Conservation (phyloP, 2,888 invertebrate species). For the Caradrina clavipalpis region DNA sequence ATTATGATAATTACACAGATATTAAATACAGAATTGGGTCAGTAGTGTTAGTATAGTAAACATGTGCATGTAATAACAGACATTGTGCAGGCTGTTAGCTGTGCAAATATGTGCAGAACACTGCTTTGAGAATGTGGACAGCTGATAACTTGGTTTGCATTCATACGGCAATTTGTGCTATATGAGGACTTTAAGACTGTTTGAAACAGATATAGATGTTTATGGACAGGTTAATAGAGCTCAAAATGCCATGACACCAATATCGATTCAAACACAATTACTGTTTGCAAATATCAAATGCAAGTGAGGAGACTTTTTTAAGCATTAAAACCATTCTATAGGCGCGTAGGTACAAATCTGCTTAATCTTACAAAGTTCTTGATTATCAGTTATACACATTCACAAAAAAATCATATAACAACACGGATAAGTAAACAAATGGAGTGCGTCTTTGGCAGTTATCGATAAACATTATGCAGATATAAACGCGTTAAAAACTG, state of each 20-base stretch:
- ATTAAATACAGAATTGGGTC: conserved; percentile 50
- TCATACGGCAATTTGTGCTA: not conserved
- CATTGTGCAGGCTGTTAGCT: conserved; percentile 39
- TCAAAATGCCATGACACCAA: too few relatives aligned
- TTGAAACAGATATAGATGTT: not conserved
- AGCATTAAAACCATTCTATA: too few relatives aligned
- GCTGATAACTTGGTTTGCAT: not conserved
- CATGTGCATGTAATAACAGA: conserved; percentile 25
- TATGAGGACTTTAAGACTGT: not conserved
- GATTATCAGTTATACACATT: conserved; percentile 22
- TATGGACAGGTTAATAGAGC: not conserved
- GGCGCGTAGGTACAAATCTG: too few relatives aligned
- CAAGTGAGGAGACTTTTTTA: too few relatives aligned
- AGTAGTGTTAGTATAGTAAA: conserved; percentile 52
- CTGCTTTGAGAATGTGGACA: conserved; percentile 39
- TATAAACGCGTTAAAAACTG: not conserved
- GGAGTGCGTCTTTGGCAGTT: conserved; percentile 16
- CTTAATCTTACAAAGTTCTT: too few relatives aligned
- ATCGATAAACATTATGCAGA: too few relatives aligned
- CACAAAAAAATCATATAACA: conserved; percentile 17
- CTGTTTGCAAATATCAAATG: too few relatives aligned
- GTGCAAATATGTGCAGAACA: conserved; percentile 43
- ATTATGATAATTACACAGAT: conserved; percentile 46
- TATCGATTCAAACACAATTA: too few relatives aligned
- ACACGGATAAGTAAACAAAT: conserved; percentile 39